Evolutionary conservation across 64 coral and sea anemone species (phyloP), one percentile per base, ranked within the genome.

Genomic region (Exaiptasia diaphana): DNA sequence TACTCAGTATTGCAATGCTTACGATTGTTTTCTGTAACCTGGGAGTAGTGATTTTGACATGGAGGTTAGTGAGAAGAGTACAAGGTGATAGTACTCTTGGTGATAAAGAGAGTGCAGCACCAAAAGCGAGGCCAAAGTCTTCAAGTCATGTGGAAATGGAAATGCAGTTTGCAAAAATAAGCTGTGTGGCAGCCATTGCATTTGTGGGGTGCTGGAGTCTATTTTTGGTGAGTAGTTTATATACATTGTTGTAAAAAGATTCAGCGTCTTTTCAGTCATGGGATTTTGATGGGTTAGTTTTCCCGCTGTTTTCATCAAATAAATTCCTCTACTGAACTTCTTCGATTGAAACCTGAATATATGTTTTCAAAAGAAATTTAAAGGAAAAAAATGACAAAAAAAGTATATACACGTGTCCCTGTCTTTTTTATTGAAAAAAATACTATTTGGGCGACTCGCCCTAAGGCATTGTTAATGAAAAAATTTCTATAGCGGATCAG

Each of bases 131-230:
- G 52, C 39, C 17, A 15, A 53, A 68, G 8, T 28, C 25, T n/a
- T 12, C 73, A 27, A 14, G 72, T 30, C 58, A 42, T 35, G 80
- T 84, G 37, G 76, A 77, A n/a, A 85, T 95, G 91, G 91, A 95
- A 15, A 42, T 79, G 22, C 88, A 99, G 73, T 99, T 99, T 85
- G 90, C 90, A 20, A 99, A 92, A 64, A 48, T 92, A 46, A 99
- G 94, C 21, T 70, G 90, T 38, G 36, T 86, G 45, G 90, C 90
- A 2, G 74, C 90, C 21, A 10, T 91, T 31, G 35, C 85, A 23
- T 85, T 93, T 61, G 58, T 99, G 2, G 67, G 78, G 43, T 99
- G 89, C 55, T 99, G 94, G 94, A 55, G 83, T 27, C 68, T 92
- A 21, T 99, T 99, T 78, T 48, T 89, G 22, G 94, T 99, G 64